A percentile compares a stretch with the other conserved stretches of the same genome.
Evolutionary conservation across 2,888 invertebrate genomes (phyloP).

Genomic region (Reticulitermes lucifugus): DNA sequence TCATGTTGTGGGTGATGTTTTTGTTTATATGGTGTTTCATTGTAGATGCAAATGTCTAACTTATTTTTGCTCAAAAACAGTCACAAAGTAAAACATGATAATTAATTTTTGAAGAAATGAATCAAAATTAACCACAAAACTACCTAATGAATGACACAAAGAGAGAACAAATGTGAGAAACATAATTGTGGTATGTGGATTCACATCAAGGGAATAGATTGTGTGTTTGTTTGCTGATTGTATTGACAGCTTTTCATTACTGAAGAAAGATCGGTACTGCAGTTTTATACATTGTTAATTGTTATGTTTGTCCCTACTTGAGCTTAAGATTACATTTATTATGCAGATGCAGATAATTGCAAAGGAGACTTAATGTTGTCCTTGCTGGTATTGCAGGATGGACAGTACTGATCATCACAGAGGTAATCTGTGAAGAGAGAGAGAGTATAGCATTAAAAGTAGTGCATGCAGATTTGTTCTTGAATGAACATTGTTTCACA

Average conservation of each 20-base stretch:
- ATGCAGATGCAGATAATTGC: too few species aligned
- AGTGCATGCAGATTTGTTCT: too few species aligned
- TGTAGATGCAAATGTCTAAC: neutral
- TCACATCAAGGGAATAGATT: neutral
- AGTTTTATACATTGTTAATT: neutral
- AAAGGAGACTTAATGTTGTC: too few species aligned
- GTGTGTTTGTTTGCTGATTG: neutral
- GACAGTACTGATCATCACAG: too few species aligned
- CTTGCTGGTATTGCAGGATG: too few species aligned
- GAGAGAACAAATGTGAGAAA: neutral
- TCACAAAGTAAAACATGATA: neutral
- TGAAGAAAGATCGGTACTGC: neutral
- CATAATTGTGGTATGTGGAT: neutral
- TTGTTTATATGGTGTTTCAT: neutral
- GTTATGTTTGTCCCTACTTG: neutral
- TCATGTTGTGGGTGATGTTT: neutral
- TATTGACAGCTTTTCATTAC: neutral
- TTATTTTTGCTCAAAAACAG: conserved; percentile 25
- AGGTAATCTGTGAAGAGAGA: too few species aligned
- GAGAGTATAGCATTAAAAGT: too few species aligned
- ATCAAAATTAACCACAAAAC: neutral
- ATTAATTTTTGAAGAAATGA: conserved; percentile 1
- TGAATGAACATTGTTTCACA: too few species aligned
- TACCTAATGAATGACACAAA: neutral
- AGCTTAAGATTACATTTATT: neutral